phyloP scores from a whole-genome alignment of 1,140 invertebrate genomes.

The Pomacea maculata region DNA sequence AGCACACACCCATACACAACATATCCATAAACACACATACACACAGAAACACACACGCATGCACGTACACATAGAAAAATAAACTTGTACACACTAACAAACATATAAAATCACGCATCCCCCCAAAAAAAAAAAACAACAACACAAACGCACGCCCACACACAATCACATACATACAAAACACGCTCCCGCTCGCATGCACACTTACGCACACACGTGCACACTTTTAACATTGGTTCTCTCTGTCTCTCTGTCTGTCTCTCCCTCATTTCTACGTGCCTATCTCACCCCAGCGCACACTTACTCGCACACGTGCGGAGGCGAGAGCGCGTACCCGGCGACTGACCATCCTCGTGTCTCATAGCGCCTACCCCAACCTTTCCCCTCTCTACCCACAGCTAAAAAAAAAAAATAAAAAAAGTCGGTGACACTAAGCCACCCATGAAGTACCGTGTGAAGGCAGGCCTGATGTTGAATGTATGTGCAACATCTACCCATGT shows the following conservation, averaged over 20 bases:
- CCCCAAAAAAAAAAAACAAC: background rate
- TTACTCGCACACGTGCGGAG: background rate
- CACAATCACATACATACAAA: background rate
- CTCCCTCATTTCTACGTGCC: background rate
- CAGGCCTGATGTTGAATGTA: no score
- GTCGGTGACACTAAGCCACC: no score
- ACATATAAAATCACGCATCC: background rate
- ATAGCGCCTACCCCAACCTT: no score
- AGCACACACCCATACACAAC: background rate
- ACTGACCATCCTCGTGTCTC: no score
- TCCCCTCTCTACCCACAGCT: no score
- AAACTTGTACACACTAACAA: background rate
- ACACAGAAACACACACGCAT: background rate
- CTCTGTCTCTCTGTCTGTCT: background rate
- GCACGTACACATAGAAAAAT: background rate
- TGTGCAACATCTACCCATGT: no score
- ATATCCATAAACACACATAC: no score
- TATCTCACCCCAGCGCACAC: background rate
- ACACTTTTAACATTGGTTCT: background rate
- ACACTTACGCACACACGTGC: background rate
- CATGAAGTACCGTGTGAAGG: no score
- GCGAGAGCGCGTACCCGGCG: no score
- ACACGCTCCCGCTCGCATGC: background rate
- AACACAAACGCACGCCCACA: constrained; percentile 2
- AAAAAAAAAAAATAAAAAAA: no score